Base-by-base conservation (phyloP, 2,113 vertebrate genomes). In the Scytalopus superciliaris region DNA sequence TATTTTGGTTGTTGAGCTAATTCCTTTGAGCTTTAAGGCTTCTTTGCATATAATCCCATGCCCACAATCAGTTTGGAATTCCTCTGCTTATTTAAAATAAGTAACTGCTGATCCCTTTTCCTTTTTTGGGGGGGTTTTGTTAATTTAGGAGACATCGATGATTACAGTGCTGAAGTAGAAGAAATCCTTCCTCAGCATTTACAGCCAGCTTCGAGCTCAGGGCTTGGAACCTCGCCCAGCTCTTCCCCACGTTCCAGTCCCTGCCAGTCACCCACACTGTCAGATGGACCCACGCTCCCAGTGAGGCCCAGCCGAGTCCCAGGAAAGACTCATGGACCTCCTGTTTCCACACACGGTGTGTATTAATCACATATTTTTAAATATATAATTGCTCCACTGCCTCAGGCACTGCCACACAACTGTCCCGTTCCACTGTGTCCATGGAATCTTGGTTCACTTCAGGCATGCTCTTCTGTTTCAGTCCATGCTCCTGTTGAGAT, bases 181-280 rank as follows among this genome's bases (percentile, higher is more conserved):
- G 99, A 99, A 83, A 98, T 99, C 60, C 98, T 99, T 67, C 99
- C 99, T 33, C 99, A 99, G 97, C 99, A 99, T 94, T 97, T 99
- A 10, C 99, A 99, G 97, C 99, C 98, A 1, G 96, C 98, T 6
- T 96, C 98, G 2, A 95, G 98, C n/a, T 98, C 97, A 8, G 98
- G 98, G 62, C 97, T 98, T 7, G 98, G 98, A 45, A 94, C 98
- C 1, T 99, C 99, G 1, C 99, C 99, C 5, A 91, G 98, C 72
- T 98, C 99, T 12, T 99, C 99, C 5, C 99, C 99, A 0, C 98
- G 98, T 15, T 97, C 98, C 64, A 99, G 99, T 90, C 99, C 99
- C 59, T 99, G 99, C 96, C 98, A 98, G 40, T 99, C 99, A 19
- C 99, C 99, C 6, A 99, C 99, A 0, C 97, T 99, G 7, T 96